phyloP scores from a whole-genome alignment of 2,797 vertebrate species.

The Lophotriccus pileatus region DNA sequence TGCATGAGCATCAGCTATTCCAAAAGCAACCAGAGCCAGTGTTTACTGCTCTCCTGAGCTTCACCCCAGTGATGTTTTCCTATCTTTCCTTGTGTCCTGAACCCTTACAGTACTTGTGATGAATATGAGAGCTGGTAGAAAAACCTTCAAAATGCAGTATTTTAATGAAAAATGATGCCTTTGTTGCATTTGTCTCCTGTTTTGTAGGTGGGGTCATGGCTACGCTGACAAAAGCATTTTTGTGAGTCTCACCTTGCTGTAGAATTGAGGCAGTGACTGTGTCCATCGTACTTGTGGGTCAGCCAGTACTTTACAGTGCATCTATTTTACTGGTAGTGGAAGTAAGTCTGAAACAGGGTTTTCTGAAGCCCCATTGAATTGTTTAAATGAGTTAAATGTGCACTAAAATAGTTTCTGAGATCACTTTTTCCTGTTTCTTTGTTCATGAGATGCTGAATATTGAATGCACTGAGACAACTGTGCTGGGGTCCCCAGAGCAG shows the following conservation, averaged over 20 bases:
- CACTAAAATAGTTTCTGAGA: background rate
- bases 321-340: background rate
- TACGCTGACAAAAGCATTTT: background rate
- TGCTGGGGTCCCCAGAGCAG: background rate
- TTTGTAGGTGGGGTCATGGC: background rate
- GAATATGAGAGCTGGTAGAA: background rate
- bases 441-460: background rate
- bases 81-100: background rate
- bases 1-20: background rate
- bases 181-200: background rate
- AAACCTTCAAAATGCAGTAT: background rate
- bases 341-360: background rate
- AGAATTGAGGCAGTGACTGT: background rate
- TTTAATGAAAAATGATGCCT: background rate
- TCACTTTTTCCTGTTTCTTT: background rate
- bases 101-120: background rate
- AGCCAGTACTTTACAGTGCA: background rate
- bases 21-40: background rate
- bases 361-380: background rate
- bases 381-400: background rate
- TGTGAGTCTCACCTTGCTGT: background rate
- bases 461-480: background rate
- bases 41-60: background rate
- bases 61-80: background rate
- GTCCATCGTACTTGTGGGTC: background rate